Percentiles rank a stretch among this genome's conserved stretches.
These are phyloP conservation scores for Brachypalpus laphriformis DNA, from an alignment of 2,888 invertebrate species.

Conservation along the genomic window DNA sequence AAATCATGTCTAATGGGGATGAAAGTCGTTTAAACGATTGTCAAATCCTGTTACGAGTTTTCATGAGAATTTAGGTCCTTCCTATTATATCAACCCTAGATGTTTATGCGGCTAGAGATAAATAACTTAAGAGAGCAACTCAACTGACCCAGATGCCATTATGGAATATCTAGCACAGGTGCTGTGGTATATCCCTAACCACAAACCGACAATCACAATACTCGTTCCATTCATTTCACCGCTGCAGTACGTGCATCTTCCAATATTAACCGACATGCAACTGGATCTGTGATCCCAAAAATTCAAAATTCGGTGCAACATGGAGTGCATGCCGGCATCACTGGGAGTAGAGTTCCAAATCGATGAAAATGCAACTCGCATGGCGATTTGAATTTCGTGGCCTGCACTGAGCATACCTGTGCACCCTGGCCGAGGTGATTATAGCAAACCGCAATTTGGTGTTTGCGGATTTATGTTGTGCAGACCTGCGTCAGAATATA, in stretches of 20 bases:
- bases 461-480: conserved; percentile 10
- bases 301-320: neutral
- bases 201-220: neutral
- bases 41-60: neutral
- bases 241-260: neutral
- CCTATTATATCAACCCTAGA: too few relatives aligned
- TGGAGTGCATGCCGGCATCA: neutral
- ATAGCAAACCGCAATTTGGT: conserved; percentile 6
- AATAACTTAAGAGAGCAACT: too few relatives aligned
- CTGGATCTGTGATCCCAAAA: neutral
- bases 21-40: neutral
- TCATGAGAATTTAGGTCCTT: too few relatives aligned
- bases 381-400: conserved; percentile 6
- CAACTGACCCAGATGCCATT: neutral
- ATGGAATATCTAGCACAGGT: neutral
- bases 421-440: neutral
- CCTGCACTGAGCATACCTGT: neutral
- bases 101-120: neutral
- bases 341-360: neutral
- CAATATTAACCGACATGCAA: neutral
- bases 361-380: neutral
- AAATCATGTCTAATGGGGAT: conserved; percentile 38
- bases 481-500: neutral
- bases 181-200: neutral
- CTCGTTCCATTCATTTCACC: neutral